These are phyloP conservation scores for Troides aeacus DNA, from an alignment of 2,888 invertebrate genomes.

Conservation along the genomic window DNA sequence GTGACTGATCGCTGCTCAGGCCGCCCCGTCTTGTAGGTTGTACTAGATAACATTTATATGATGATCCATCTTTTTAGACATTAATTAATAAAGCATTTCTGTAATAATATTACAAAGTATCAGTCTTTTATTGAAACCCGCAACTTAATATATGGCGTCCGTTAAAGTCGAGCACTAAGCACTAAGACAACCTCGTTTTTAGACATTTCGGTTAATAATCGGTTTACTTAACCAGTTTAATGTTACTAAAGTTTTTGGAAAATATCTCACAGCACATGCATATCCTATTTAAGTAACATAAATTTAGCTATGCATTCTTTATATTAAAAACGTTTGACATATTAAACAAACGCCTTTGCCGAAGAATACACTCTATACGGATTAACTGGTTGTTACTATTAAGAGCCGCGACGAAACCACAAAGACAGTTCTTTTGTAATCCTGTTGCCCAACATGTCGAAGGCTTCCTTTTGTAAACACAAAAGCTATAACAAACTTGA, in stretches of 20 bases:
- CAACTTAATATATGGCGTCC: neutral
- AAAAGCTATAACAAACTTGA: no score
- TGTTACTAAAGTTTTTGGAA: neutral
- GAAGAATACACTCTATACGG: no score
- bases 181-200: neutral
- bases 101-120: conserved; percentile 81
- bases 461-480: no score
- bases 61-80: conserved; percentile 83
- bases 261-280: neutral
- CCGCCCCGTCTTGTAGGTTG: conserved; percentile 73
- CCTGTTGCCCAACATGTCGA: no score
- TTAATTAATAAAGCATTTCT: conserved; percentile 84
- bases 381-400: no score
- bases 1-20: conserved; percentile 58
- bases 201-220: neutral
- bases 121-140: conserved; percentile 54
- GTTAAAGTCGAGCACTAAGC: no score
- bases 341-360: no score
- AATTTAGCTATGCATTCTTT: neutral
- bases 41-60: conserved; percentile 79
- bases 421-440: no score
- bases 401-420: no score
- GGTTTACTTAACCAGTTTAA: neutral
- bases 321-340: no score
- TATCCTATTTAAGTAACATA: neutral